Conservation (phyloP, 2,888 invertebrate genomes). For the Apamea monoglypha region DNA sequence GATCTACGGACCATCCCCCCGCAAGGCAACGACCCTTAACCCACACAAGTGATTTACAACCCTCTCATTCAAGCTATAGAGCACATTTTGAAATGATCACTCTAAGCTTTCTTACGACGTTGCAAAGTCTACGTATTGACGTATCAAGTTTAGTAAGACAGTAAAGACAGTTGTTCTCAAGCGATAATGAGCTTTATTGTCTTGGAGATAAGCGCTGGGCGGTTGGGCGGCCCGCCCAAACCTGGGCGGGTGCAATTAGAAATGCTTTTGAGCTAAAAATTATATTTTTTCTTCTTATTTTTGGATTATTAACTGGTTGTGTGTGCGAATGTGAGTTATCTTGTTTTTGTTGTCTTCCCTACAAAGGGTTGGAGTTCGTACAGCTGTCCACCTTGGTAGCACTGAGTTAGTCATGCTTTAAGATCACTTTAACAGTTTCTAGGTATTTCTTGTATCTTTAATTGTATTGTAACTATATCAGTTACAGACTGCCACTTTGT, state of each 20-base stretch:
- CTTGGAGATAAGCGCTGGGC: constrained; percentile 69
- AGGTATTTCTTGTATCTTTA: neutral
- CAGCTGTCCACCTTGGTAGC: neutral
- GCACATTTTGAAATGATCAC: constrained; percentile 79
- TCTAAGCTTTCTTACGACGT: constrained; percentile 82
- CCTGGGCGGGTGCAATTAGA: constrained; percentile 88
- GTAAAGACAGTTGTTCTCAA: constrained; percentile 78
- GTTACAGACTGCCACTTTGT: neutral
- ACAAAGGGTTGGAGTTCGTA: constrained; percentile 5
- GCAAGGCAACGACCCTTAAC: constrained; percentile 79
- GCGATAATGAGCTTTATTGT: constrained; percentile 83
- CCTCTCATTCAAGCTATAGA: constrained; percentile 73
- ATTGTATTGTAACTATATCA: neutral
- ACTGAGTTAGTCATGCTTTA: neutral
- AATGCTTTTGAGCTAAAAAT: constrained; percentile 80
- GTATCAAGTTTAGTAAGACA: constrained; percentile 85
- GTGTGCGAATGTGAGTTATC: constrained; percentile 50
- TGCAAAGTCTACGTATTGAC: constrained; percentile 82
- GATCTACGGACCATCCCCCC: constrained; percentile 75
- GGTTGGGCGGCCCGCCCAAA: constrained; percentile 84
- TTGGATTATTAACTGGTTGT: constrained; percentile 73
- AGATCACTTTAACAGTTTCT: neutral
- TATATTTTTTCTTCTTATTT: constrained; percentile 76
- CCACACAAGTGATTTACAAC: constrained; percentile 63
- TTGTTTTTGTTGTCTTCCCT: constrained; percentile 26